Percentiles rank a stretch among this genome's conserved stretches.
Evolutionary conservation across 2,113 vertebrate genomes (phyloP).

Genomic region (Ginglymostoma cirratum): DNA sequence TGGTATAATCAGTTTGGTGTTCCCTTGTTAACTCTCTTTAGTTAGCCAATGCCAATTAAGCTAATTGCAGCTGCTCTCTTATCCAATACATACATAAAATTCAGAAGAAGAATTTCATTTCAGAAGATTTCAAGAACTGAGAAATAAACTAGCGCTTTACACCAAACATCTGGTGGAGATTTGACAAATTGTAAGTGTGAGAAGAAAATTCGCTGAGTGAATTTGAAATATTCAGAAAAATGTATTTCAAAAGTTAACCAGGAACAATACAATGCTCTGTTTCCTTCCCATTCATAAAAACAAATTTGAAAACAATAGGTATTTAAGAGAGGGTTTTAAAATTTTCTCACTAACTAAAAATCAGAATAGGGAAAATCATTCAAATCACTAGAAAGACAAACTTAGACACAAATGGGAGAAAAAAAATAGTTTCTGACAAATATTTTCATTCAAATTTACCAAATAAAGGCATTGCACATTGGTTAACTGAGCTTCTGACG

Average conservation of each 20-base stretch:
- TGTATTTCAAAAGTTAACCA: background rate
- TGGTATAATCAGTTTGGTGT: background rate
- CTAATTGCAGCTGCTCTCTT: background rate
- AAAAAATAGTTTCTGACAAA: background rate
- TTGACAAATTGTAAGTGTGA: background rate
- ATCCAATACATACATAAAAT: background rate
- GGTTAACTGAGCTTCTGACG: background rate
- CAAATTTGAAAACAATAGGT: too few relatives aligned
- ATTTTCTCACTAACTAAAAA: background rate
- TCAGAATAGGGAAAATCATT: background rate
- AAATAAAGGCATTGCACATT: background rate
- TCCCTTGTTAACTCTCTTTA: background rate
- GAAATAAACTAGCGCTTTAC: background rate
- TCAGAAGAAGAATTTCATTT: background rate
- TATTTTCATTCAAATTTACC: background rate
- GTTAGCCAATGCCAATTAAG: background rate
- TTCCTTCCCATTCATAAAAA: background rate
- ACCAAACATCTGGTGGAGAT: background rate
- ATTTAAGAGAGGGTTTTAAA: background rate
- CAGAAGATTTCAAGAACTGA: background rate
- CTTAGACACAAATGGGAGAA: background rate
- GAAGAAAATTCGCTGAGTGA: background rate
- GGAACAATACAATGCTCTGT: background rate
- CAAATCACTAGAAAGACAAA: background rate
- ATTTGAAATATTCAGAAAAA: background rate